These are phyloP conservation scores for Scelioninae gen. 2 DNA, from an alignment of 2,888 invertebrate genomes.

Conservation along the genomic window DNA sequence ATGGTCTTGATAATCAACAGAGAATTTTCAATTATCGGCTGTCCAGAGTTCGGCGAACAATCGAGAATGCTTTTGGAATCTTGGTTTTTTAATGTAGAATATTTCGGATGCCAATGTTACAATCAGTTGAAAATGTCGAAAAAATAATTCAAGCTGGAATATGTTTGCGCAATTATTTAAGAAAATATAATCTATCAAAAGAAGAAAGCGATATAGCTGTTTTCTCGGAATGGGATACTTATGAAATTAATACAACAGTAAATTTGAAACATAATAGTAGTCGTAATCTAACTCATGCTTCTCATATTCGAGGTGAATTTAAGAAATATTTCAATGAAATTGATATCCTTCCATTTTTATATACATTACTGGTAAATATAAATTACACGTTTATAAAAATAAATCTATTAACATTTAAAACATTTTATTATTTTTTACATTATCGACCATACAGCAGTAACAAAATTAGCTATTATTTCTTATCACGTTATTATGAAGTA, in stretches of 20 bases:
- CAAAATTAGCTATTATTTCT: too few relatives aligned
- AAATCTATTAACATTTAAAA: too few relatives aligned
- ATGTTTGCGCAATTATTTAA: slow-evolving; percentile 6
- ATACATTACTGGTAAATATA: too few relatives aligned
- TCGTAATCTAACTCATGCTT: not conserved
- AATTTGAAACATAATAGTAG: not conserved
- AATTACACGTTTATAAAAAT: too few relatives aligned
- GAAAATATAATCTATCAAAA: not conserved
- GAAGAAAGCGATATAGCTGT: not conserved
- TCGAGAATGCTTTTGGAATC: not conserved
- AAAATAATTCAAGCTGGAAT: not conserved
- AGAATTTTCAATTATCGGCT: not conserved
- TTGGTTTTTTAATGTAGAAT: not conserved
- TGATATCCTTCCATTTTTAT: slow-evolving; percentile 3
- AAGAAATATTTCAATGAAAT: slow-evolving; percentile 3
- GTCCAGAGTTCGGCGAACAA: not conserved
- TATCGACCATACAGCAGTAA: too few relatives aligned
- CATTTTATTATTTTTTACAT: too few relatives aligned
- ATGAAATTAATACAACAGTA: not conserved
- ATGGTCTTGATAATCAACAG: not conserved
- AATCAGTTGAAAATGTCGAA: slow-evolving; percentile 5
- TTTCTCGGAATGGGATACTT: too few relatives aligned
- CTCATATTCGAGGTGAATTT: slow-evolving; percentile 5
- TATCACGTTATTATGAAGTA: not conserved
- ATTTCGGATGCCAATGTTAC: not conserved